phyloP scores from a whole-genome alignment of 2,113 vertebrate species.

The mouse (Mus musculus) region GRCm39 chr10:81238001-81238500 shows the following conservation, averaged over 20 bases:
- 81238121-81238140: neutral
- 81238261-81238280: neutral
- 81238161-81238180: neutral
- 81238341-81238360: too few relatives aligned
- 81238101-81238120: neutral
- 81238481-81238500: neutral
- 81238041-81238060: neutral
- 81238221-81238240: neutral
- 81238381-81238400: neutral
- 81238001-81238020: neutral
- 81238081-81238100: neutral
- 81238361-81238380: neutral
- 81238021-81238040: neutral
- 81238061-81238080: neutral
- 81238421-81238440: too few relatives aligned
- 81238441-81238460: neutral
- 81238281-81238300: neutral
- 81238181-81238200: neutral
- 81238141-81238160: neutral
- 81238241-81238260: neutral
- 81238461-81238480: neutral
- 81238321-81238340: too few relatives aligned
- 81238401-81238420: neutral
- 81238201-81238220: neutral
- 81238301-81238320: neutral